A percentile compares a stretch with the other conserved stretches of the same genome.
Conservation (phyloP, 2,113 vertebrate species). For the Ophthalmolycus amberensis region DNA sequence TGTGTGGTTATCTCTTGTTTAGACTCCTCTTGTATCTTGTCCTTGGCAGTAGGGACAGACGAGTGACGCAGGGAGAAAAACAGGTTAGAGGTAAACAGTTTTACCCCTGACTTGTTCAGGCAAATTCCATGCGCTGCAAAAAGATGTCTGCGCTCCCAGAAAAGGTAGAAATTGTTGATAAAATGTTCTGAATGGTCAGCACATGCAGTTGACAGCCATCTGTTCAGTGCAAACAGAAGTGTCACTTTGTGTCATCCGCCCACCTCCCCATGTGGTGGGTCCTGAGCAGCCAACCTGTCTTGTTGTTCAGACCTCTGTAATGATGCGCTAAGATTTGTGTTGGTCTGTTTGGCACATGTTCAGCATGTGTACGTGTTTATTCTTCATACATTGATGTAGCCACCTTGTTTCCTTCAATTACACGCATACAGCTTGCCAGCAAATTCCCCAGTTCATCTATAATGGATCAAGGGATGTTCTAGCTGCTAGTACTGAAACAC, state of each 20-base stretch:
- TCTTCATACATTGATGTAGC: slow-evolving; percentile 35
- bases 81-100: too few relatives aligned
- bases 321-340: slow-evolving; percentile 2
- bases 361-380: slow-evolving; percentile 44
- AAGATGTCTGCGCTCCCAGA: too few relatives aligned
- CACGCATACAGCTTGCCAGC: slow-evolving; percentile 33
- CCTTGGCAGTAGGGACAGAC: too few relatives aligned
- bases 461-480: slow-evolving; percentile 78
- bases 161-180: too few relatives aligned
- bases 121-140: too few relatives aligned
- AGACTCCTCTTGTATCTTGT: too few relatives aligned
- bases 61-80: too few relatives aligned
- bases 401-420: slow-evolving; percentile 50
- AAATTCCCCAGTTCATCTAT: slow-evolving; percentile 75
- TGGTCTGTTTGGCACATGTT: slow-evolving; percentile 36
- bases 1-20: too few relatives aligned
- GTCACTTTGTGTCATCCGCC: slow-evolving; percentile 41
- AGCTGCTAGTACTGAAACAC: slow-evolving; percentile 53
- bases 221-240: too few relatives aligned
- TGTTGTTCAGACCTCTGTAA: slow-evolving; percentile 10
- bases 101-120: too few relatives aligned
- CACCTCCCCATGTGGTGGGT: slow-evolving; percentile 23
- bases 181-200: too few relatives aligned
- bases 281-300: slow-evolving; percentile 5
- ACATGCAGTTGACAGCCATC: too few relatives aligned